Base-by-base conservation (phyloP, 53 echinoderm and acorn worm genomes). In the Actinopyga echinites region DNA sequence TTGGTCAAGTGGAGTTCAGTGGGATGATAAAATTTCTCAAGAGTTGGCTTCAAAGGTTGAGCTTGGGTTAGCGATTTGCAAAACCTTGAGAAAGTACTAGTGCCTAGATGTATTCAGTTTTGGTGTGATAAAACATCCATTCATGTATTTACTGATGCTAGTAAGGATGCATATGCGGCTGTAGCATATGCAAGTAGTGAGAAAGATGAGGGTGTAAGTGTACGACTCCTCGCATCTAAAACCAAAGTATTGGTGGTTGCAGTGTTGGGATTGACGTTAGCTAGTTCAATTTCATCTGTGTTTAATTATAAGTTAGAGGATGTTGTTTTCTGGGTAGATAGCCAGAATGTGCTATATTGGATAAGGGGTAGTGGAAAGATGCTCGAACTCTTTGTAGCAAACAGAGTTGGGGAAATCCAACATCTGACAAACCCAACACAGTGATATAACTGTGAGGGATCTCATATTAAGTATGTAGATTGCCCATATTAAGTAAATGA, bases 321-420 rank as follows among this genome's bases (percentile, higher is more conserved):
- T 58, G n/a, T n/a, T n/a, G n/a, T n/a, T n/a, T n/a, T n/a, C n/a
- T n/a, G n/a, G n/a, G n/a, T n/a, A n/a, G n/a, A n/a, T n/a, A n/a
- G n/a, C n/a, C n/a, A n/a, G n/a, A n/a, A n/a, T n/a, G n/a, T n/a
- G n/a, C n/a, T n/a, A 5, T 58, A 25, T n/a, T 58, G 59, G 59
- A 58, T 58, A 58, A 58, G 59, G 10, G 59, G 59, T 5, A 4
- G 59, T 5, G 26, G 59, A n/a, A 58, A 25, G 59, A 4, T 26
- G 26, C 26, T 58, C 10, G 8, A 58, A 9, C 10, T 9, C 5
- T 87, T 87, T 69, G 87, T 87, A 6, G 87, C 82, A 4, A 87
- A 87, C 56, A 32, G 87, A 12, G 1, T 87, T 1, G 87, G 79
- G 5, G 82, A 79, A 17, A 82, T 87, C 20, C 64, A 28, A 23